These are phyloP conservation scores for Chrosomus eos DNA, from an alignment of 2,797 vertebrate genomes.

Conservation along the genomic window DNA sequence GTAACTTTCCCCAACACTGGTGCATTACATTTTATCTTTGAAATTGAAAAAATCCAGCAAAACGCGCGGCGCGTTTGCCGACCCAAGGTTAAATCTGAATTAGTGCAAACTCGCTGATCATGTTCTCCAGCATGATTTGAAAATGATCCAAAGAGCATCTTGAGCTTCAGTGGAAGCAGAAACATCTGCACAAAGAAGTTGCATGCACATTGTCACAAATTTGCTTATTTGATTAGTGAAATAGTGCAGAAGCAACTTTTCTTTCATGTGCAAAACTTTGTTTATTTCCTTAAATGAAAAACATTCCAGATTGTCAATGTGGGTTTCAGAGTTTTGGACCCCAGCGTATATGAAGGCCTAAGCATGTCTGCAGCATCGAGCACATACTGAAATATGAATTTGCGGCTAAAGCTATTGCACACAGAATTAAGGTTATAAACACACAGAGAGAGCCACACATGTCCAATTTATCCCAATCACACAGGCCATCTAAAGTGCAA, in stretches of 20 bases:
- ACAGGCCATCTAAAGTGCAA: conserved; percentile 45
- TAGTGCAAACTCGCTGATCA: background rate
- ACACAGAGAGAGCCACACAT: background rate
- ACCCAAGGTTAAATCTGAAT: background rate
- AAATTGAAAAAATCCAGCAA: too few species aligned
- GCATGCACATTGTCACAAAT: background rate
- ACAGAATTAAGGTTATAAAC: background rate
- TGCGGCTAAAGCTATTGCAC: background rate
- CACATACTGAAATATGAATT: background rate
- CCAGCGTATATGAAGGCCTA: background rate
- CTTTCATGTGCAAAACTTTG: background rate
- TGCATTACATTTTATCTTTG: background rate
- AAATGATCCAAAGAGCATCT: background rate
- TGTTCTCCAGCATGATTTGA: background rate
- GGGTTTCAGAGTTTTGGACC: conserved; percentile 12
- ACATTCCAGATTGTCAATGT: background rate
- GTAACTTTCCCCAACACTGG: background rate
- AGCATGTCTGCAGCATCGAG: background rate
- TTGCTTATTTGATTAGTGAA: background rate
- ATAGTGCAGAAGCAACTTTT: background rate
- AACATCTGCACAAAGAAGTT: background rate
- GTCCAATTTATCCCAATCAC: background rate
- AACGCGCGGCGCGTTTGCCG: too few species aligned
- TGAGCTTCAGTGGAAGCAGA: background rate
- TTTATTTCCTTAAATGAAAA: background rate